phyloP scores from a whole-genome alignment of 2,113 vertebrate species.

The Ceyx margarethae region DNA sequence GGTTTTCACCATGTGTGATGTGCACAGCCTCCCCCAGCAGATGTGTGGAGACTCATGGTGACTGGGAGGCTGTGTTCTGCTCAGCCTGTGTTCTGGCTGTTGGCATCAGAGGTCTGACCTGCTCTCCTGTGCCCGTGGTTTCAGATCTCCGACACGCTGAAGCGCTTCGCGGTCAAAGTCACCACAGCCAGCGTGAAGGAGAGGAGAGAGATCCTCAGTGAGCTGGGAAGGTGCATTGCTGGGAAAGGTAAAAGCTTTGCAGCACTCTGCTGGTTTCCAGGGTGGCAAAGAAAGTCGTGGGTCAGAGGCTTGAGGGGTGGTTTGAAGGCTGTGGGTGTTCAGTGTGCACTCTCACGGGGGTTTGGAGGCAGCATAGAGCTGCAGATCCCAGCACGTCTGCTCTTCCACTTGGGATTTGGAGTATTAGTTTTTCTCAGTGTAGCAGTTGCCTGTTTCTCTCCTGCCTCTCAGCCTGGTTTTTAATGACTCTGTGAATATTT shows the following conservation, averaged over 20 bases:
- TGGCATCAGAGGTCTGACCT: background rate
- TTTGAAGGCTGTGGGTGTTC: rapidly evolving
- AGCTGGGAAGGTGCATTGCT: constrained; percentile 85
- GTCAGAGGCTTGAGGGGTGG: background rate
- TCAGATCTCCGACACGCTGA: constrained; percentile 92
- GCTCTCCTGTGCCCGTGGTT: background rate
- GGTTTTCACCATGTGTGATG: rapidly evolving
- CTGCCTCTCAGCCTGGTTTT: background rate
- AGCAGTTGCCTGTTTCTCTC: background rate
- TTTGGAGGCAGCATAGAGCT: background rate
- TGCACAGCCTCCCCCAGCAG: background rate
- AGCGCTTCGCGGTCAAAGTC: constrained; percentile 92
- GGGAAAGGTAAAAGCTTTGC: constrained; percentile 82
- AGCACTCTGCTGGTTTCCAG: background rate
- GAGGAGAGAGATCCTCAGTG: constrained; percentile 86
- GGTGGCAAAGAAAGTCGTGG: background rate
- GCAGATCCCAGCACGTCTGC: background rate
- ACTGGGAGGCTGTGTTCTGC: background rate
- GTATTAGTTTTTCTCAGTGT: background rate
- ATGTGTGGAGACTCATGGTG: rapidly evolving
- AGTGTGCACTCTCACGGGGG: background rate
- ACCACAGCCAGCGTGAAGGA: constrained; percentile 95
- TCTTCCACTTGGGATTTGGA: background rate
- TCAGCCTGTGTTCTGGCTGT: background rate
- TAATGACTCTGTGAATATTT: background rate